Conservation (phyloP, 1,140 invertebrate genomes). For the Protaetia brevitarsis region DNA sequence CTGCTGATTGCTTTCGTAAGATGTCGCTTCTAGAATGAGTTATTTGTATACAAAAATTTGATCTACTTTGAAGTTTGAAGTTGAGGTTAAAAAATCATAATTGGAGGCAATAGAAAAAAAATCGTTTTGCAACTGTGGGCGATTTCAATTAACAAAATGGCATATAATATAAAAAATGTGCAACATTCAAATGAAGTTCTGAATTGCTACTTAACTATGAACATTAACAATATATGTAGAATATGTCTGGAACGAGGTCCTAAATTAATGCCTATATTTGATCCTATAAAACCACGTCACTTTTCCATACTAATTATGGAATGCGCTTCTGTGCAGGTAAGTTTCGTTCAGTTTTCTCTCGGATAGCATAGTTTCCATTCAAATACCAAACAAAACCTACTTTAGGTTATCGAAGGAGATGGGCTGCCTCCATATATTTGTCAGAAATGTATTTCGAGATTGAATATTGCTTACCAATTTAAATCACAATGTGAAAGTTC, state of each 20-base stretch:
- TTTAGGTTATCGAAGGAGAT: slow-evolving; percentile 60
- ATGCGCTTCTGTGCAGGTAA: slow-evolving; percentile 61
- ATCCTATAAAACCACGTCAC: slow-evolving; percentile 53
- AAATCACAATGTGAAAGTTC: slow-evolving; percentile 64
- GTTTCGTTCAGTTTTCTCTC: too few species aligned
- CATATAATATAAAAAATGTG: slow-evolving; percentile 6
- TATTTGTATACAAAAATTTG: too few species aligned
- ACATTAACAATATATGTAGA: slow-evolving; percentile 56
- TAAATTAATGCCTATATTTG: slow-evolving; percentile 62
- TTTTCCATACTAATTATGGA: slow-evolving; percentile 61
- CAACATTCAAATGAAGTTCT: slow-evolving; percentile 35
- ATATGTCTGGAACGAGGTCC: slow-evolving; percentile 62
- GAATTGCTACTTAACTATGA: slow-evolving; percentile 46
- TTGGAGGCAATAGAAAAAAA: too few species aligned
- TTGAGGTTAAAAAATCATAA: too few species aligned
- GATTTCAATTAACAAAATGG: not conserved
- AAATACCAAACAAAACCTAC: slow-evolving; percentile 21
- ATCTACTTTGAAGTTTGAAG: too few species aligned
- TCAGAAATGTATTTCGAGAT: slow-evolving; percentile 61
- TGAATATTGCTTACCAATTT: slow-evolving; percentile 65
- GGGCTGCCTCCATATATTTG: slow-evolving; percentile 63
- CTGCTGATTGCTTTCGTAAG: too few species aligned
- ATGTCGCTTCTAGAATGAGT: too few species aligned
- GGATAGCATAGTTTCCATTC: not conserved
- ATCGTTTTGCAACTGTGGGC: not conserved